Conservation (phyloP, 2,888 invertebrate genomes). For the Orthosia incerta region DNA sequence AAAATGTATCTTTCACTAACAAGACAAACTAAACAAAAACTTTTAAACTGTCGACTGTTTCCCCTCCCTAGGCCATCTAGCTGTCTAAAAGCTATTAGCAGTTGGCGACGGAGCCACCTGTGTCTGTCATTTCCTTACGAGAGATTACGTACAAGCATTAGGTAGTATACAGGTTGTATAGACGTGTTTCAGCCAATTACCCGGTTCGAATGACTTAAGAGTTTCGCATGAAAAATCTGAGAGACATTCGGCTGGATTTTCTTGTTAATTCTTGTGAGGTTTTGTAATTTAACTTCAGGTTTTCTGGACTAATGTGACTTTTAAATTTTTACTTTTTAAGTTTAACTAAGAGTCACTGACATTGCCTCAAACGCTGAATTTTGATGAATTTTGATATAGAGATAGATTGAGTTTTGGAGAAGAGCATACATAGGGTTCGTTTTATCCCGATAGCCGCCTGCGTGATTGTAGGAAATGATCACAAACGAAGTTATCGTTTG, state of each 20-base stretch:
- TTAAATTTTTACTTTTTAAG: too few species aligned
- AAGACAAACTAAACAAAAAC: neutral
- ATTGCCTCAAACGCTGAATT: too few species aligned
- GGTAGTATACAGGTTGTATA: constrained; percentile 62
- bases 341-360: too few species aligned
- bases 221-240: constrained; percentile 49
- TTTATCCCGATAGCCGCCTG: too few species aligned
- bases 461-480: too few species aligned
- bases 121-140: constrained; percentile 88
- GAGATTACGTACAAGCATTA: constrained; percentile 86
- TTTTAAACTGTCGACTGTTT: constrained; percentile 46
- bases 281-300: neutral
- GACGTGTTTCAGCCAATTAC: constrained; percentile 71
- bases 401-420: too few species aligned
- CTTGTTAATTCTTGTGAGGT: constrained; percentile 20
- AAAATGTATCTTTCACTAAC: neutral
- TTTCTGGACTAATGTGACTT: too few species aligned
- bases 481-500: too few species aligned
- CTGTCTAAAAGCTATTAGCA: constrained; percentile 91
- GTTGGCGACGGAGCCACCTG: constrained; percentile 82
- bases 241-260: neutral
- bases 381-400: too few species aligned
- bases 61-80: constrained; percentile 73
- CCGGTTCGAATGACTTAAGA: constrained; percentile 53
- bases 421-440: too few species aligned